Percentiles rank a stretch among this genome's conserved stretches.
Conservation (phyloP, 2,888 invertebrate species). For the Bugulina stolonifera region DNA sequence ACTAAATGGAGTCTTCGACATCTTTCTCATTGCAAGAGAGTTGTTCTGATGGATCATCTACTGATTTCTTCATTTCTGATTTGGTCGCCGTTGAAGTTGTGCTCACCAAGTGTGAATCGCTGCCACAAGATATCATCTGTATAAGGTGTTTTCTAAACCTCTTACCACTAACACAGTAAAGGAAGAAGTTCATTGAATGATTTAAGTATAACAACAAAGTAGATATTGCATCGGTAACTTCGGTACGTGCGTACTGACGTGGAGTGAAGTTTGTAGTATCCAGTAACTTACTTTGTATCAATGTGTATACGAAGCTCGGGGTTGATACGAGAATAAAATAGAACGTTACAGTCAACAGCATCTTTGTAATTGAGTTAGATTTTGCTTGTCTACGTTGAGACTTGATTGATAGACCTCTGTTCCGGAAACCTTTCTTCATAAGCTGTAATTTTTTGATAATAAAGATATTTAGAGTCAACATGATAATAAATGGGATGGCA, state of each 20-base stretch:
- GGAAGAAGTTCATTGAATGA: conserved; percentile 23
- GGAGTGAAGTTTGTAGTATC: neutral
- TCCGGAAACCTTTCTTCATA: neutral
- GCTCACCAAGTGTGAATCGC: too few relatives aligned
- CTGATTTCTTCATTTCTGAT: too few relatives aligned
- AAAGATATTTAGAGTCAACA: conserved; percentile 14
- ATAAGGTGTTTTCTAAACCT: neutral
- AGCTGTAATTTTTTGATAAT: neutral
- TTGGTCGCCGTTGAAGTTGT: too few relatives aligned
- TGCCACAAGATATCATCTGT: neutral
- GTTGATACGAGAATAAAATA: conserved; percentile 19
- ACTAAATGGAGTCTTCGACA: too few relatives aligned
- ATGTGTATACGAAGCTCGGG: neutral
- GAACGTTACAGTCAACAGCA: conserved; percentile 1
- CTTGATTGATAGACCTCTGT: neutral
- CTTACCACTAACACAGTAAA: conserved; percentile 13
- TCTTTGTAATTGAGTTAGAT: neutral
- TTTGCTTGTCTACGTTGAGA: neutral
- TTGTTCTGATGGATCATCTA: too few relatives aligned
- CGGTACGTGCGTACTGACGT: neutral
- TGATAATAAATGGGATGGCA: neutral
- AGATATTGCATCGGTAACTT: conserved; percentile 5
- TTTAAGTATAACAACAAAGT: conserved; percentile 16
- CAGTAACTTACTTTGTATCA: neutral
- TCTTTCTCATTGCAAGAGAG: too few relatives aligned